These are phyloP conservation scores for Coracopsis vasa DNA, from an alignment of 2,113 vertebrate genomes.

Conservation along the genomic window DNA sequence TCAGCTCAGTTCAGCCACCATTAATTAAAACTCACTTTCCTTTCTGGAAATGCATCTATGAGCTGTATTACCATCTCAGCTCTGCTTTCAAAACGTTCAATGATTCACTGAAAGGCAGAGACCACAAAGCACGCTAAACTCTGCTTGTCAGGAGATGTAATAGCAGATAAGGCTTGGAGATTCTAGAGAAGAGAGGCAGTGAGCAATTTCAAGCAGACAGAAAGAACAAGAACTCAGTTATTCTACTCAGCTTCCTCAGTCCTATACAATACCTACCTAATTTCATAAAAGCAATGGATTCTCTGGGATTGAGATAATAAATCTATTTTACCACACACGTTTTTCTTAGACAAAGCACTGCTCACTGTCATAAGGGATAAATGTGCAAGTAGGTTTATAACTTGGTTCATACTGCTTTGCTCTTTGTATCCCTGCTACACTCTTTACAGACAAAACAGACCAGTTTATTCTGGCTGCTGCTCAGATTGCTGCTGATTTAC, in stretches of 20 bases:
- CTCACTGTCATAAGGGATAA: neutral
- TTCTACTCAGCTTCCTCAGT: neutral
- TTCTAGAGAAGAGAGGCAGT: neutral
- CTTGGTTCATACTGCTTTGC: neutral
- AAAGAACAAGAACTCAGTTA: neutral
- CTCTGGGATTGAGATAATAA: neutral
- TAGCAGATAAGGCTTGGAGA: neutral
- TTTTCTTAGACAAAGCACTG: neutral
- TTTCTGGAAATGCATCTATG: neutral
- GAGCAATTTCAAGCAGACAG: neutral
- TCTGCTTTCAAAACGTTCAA: neutral
- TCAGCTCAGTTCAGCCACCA: neutral
- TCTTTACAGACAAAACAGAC: neutral
- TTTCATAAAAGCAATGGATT: neutral
- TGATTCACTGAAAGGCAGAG: neutral
- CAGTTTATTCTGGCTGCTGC: neutral
- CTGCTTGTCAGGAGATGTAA: neutral
- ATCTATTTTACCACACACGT: neutral
- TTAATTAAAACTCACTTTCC: neutral
- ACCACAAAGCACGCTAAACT: neutral
- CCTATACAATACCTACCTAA: neutral
- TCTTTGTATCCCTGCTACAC: neutral
- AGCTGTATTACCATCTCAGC: neutral
- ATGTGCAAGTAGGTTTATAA: neutral
- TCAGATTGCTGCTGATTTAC: neutral